phyloP scores from a whole-genome alignment of 2,888 invertebrate species.

The Drosophila antonietae region DNA sequence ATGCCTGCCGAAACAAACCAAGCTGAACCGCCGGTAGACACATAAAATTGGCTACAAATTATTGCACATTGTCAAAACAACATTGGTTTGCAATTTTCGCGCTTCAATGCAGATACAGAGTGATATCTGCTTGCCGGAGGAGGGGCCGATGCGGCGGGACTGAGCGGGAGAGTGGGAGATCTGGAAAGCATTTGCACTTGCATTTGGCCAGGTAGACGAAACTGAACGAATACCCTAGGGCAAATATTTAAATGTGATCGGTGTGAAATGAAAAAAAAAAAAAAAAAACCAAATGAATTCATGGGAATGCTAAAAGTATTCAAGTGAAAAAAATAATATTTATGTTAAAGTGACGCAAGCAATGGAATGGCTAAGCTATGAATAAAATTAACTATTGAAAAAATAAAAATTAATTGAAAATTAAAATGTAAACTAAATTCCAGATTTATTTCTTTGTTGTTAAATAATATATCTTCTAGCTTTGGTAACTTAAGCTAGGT shows the following conservation, averaged over 20 bases:
- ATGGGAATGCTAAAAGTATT: neutral
- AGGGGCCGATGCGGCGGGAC: neutral
- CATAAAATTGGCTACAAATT: conserved; percentile 80
- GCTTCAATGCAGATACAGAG: conserved; percentile 77
- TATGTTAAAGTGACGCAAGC: neutral
- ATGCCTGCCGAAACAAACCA: conserved; percentile 58
- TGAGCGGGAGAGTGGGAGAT: conserved; percentile 13
- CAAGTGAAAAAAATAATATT: neutral
- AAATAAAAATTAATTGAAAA: neutral
- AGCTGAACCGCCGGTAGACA: conserved; percentile 75
- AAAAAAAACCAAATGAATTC: conserved; percentile 4
- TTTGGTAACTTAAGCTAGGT: neutral
- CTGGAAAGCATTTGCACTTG: conserved; percentile 43
- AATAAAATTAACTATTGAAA: neutral
- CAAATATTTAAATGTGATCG: conserved; percentile 25
- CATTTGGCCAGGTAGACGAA: conserved; percentile 20
- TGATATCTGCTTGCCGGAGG: conserved; percentile 37
- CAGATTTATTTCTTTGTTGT: neutral
- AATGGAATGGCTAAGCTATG: neutral
- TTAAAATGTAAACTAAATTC: neutral
- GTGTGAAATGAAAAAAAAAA: neutral
- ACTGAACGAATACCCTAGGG: conserved; percentile 41
- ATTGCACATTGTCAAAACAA: conserved; percentile 84
- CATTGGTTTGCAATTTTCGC: conserved; percentile 84
- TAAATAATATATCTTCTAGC: neutral